phyloP scores from a whole-genome alignment of 2,113 vertebrate genomes.

The Eptesicus fuscus region DNA sequence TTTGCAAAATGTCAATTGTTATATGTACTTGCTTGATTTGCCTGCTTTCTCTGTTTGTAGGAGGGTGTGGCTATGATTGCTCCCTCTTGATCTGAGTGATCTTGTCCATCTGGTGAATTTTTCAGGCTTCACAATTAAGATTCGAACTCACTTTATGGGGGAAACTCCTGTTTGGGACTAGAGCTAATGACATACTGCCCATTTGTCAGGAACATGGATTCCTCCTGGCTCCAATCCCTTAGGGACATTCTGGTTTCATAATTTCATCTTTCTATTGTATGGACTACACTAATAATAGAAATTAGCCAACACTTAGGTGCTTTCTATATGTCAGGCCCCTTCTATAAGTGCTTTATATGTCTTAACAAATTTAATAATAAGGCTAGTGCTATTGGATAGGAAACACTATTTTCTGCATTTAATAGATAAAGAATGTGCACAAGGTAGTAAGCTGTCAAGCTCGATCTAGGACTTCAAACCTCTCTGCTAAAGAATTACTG shows the following conservation, averaged over 20 bases:
- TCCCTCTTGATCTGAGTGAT: neutral
- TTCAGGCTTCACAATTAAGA: neutral
- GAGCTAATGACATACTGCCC: neutral
- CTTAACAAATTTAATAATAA: constrained; percentile 26
- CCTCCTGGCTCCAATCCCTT: neutral
- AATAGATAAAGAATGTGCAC: neutral
- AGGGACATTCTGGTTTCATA: neutral
- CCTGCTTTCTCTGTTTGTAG: neutral
- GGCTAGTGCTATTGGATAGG: neutral
- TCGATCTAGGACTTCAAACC: neutral
- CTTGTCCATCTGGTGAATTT: neutral
- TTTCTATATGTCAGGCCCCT: neutral
- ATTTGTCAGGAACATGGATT: neutral
- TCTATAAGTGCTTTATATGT: neutral
- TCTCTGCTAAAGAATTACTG: neutral
- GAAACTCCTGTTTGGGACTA: neutral
- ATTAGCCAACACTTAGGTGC: neutral
- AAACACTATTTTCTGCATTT: neutral
- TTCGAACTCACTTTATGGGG: neutral
- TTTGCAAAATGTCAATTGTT: neutral
- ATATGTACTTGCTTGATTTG: neutral
- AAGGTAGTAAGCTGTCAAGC: neutral
- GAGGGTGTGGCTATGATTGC: neutral
- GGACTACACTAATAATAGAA: neutral
- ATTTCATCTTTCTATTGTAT: neutral